Percentiles rank a stretch among this genome's conserved stretches.
phyloP scores from a whole-genome alignment of 2,113 vertebrate genomes.

The Centropus unirufus region DNA sequence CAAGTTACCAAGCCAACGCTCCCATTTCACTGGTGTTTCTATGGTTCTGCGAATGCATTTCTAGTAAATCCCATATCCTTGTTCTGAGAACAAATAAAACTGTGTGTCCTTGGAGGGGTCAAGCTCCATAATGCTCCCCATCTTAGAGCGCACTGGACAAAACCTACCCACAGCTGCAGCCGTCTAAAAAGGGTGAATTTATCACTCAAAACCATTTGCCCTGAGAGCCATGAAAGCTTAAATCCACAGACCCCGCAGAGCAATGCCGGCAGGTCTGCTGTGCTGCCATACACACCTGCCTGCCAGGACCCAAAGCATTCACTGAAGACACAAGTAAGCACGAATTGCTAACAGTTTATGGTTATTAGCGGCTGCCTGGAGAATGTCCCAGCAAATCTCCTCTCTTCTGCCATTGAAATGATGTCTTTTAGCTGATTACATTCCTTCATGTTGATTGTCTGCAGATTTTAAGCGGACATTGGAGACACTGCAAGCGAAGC shows the following conservation, averaged over 20 bases:
- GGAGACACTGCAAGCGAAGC: background rate
- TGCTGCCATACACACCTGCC: background rate
- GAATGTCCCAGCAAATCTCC: background rate
- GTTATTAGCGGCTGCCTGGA: background rate
- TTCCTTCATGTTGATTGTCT: rapidly evolving
- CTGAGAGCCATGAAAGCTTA: background rate
- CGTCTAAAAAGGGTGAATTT: background rate
- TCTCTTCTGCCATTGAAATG: background rate
- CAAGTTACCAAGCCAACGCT: background rate
- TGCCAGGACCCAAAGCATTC: background rate
- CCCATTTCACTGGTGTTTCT: background rate
- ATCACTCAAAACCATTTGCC: background rate
- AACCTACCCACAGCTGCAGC: background rate
- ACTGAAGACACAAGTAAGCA: background rate
- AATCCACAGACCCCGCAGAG: background rate
- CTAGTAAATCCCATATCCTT: background rate
- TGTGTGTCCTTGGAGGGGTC: background rate
- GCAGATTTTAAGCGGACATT: background rate
- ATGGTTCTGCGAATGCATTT: background rate
- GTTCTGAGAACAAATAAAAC: background rate
- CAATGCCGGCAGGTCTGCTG: background rate
- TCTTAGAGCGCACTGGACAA: background rate
- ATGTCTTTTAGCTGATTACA: background rate
- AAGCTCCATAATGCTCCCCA: background rate
- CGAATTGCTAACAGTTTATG: background rate